Conservation (phyloP, 1,140 invertebrate genomes). For the Chrysomallon squamiferum region DNA sequence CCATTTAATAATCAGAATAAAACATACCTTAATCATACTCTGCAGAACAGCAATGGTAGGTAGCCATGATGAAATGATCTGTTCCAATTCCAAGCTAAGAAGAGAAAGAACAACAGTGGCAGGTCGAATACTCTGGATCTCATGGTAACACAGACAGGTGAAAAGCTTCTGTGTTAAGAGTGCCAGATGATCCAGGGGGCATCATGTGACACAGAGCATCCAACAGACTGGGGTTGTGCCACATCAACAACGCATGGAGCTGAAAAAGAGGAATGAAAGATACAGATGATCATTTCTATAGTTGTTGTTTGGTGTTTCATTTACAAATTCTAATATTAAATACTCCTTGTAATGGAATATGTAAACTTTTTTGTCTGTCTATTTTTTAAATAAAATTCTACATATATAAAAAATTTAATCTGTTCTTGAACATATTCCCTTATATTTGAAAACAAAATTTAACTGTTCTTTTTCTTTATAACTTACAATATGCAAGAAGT, state of each 20-base stretch:
- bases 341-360: too few relatives aligned
- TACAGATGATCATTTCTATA: too few relatives aligned
- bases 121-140: slow-evolving; percentile 44
- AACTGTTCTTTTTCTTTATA: too few relatives aligned
- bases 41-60: slow-evolving; percentile 49
- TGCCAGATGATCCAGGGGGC: slow-evolving; percentile 53
- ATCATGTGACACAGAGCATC: slow-evolving; percentile 51
- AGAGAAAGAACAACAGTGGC: slow-evolving; percentile 51
- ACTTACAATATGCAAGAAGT: slow-evolving; percentile 63
- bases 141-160: slow-evolving; percentile 43
- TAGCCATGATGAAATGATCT: slow-evolving; percentile 52
- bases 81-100: slow-evolving; percentile 58
- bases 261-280: slow-evolving; percentile 20
- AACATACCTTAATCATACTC: slow-evolving; percentile 51
- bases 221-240: slow-evolving; percentile 57
- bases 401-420: too few relatives aligned
- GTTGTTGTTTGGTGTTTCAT: too few relatives aligned
- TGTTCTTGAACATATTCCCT: too few relatives aligned
- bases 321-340: too few relatives aligned
- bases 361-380: too few relatives aligned
- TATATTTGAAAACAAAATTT: too few relatives aligned
- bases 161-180: slow-evolving; percentile 51
- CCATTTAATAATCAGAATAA: too few relatives aligned
- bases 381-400: too few relatives aligned
- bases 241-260: slow-evolving; percentile 58